Base-by-base conservation (phyloP, 2,797 vertebrate genomes). In the Propithecus deckenii region DNA sequence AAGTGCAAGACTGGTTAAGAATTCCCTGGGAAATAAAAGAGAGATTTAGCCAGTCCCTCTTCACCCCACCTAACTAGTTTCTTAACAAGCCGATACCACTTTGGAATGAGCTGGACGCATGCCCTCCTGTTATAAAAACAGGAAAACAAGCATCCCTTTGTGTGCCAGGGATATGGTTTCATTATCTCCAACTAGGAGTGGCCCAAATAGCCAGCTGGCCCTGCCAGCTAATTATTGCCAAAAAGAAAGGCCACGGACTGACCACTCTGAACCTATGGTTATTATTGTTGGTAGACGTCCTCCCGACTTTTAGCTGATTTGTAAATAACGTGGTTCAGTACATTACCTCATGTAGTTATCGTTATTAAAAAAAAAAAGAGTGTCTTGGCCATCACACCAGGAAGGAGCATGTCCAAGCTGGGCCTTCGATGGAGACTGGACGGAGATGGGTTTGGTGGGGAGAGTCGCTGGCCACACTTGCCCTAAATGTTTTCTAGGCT, bases 151-250 rank as follows among this genome's bases (percentile, higher is more conserved):
- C 90, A n/a, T 89, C 67, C 46, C 6, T 83, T 52, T 83, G 48
- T 96, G 65, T 8, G 43, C 91, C 71, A 12, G 48, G 50, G 50
- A 59, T 86, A 61, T 2, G 35, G 72, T n/a, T 95, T 92, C 89
- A 74, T 83, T 91, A 75, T 97, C 78, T 65, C 28, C 0, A 86
- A 74, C 86, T 65, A 63, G 75, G 80, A 96, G 72, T 69, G 85
- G 78, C 67, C 97, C 94, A 90, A 90, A 67, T 88, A 94, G 96
- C 97, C 96, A 97, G 71, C 84, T 92, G 93, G 86, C 94, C 91
- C 96, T 97, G 96, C 97, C 97, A 96, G 97, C 87, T 96, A 92
- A 96, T 97, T 71, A 91, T 75, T 88, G 61, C 88, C 57, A 83
- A 90, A 81, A 50, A 86, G 41, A 65, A 78, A 92, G 94, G 32